Base-by-base conservation (phyloP, 1,140 invertebrate genomes). In the Bactericera cockerelli region DNA sequence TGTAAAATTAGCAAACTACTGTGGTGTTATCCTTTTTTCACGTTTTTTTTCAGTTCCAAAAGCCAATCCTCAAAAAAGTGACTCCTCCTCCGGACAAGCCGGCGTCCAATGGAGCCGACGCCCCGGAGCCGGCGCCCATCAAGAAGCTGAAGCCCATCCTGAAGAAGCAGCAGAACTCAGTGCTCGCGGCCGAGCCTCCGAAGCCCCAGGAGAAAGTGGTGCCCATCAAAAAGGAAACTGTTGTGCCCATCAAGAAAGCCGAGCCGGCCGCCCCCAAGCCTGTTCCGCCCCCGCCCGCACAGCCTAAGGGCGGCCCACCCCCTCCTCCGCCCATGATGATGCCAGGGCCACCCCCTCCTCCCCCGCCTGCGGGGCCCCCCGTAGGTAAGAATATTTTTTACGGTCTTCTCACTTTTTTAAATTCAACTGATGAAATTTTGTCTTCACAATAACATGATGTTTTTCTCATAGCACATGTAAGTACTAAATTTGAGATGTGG, bases 61-160 rank as follows among this genome's bases (percentile, higher is more conserved):
- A 33, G n/a, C 57, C 36, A 36, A 2, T 71, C 19, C 71, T 71
- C 67, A 70, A 70, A 71, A 67, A 69, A 70, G 33, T 22, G 56
- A 28, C 4, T 49, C 42, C 42, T 10, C 28, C 28, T 31, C 4
- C 4, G 28, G 13, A 31, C 4, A 31, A 31, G 28, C 28, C 28
- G 13, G 28, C 28, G 13, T 31, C 28, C 4, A 31, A 31, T 31
- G 28, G 28, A 31, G 28, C 28, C 28, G 28, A 31, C 4, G 28
- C 13, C 4, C 4, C 13, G 28, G 28, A 31, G 28, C 28, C 28
- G 28, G 28, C 28, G 28, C 28, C 28, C 28, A 31, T 31, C 28
- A 31, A 31, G 28, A 49, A 49, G 22, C 22, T 49, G 4, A 49
- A 49, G 19, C 42, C 42, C n/a, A 49, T 49, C 22, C 42, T 49